Evolutionary conservation across 35 echinoderm and acorn worm genomes (phyloP).

Genomic region (Strongylocentrotus purpuratus): DNA sequence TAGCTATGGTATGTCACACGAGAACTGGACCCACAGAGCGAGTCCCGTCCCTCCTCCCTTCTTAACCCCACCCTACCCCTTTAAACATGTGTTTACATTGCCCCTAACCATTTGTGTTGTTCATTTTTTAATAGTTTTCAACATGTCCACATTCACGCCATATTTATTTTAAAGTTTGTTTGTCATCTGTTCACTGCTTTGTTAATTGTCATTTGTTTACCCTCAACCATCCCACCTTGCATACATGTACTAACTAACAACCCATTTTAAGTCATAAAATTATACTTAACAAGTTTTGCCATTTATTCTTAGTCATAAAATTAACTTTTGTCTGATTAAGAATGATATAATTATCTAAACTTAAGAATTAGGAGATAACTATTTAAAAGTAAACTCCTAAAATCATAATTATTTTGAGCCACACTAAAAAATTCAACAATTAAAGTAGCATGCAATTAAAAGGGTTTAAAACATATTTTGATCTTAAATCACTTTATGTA

Average conservation of each 20-base stretch:
- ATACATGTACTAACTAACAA: background rate
- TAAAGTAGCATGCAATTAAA: background rate
- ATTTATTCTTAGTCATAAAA: background rate
- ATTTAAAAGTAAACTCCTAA: background rate
- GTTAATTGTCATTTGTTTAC: background rate
- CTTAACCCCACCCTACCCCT: too few species aligned
- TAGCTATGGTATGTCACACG: constrained; percentile 20
- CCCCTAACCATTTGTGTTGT: background rate
- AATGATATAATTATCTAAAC: background rate
- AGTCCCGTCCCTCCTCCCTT: background rate
- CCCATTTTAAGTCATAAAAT: background rate
- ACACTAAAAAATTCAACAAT: background rate
- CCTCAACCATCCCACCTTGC: background rate
- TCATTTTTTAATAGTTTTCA: background rate
- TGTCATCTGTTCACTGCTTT: background rate
- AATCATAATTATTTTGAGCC: too few species aligned
- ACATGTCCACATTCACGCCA: background rate
- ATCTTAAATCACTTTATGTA: background rate
- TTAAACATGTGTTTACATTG: background rate
- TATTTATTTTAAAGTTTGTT: too few species aligned
- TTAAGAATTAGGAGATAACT: background rate
- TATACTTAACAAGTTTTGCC: background rate
- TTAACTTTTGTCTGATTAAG: background rate
- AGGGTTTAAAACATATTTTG: background rate
- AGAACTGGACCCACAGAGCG: background rate